phyloP scores from a whole-genome alignment of 2,113 vertebrate genomes.

The Antigone vipio region DNA sequence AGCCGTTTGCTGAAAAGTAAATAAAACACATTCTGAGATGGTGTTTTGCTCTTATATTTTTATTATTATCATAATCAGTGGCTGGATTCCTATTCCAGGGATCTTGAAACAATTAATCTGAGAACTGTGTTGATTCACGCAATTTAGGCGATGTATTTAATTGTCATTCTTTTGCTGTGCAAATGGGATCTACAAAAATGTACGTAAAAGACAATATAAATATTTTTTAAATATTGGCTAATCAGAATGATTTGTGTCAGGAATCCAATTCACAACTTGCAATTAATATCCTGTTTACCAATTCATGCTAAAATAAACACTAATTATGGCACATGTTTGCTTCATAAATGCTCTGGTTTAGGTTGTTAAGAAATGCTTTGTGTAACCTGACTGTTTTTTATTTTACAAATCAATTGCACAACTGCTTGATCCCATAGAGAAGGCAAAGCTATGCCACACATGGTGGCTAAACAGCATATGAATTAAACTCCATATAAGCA shows the following conservation, averaged over 20 bases:
- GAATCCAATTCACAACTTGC: slow-evolving; percentile 44
- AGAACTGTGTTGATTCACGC: not conserved
- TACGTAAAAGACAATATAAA: not conserved
- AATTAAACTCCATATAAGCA: slow-evolving; percentile 83
- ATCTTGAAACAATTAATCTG: not conserved
- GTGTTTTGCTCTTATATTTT: not conserved
- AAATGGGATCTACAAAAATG: slow-evolving; percentile 12
- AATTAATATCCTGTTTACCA: slow-evolving; percentile 56
- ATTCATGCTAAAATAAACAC: slow-evolving; percentile 62
- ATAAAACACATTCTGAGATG: not conserved
- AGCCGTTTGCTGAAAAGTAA: not conserved
- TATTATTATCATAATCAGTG: not conserved
- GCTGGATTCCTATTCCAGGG: not conserved
- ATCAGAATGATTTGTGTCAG: slow-evolving; percentile 42
- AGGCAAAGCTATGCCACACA: slow-evolving; percentile 72
- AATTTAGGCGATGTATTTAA: not conserved
- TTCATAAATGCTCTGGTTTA: slow-evolving; percentile 56
- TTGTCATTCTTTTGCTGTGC: not conserved
- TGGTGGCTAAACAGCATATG: slow-evolving; percentile 79
- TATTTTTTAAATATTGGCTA: slow-evolving; percentile 4
- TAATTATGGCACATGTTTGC: slow-evolving; percentile 54
- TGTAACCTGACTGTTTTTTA: slow-evolving; percentile 53
- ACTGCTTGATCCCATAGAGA: slow-evolving; percentile 53
- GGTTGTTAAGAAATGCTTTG: slow-evolving; percentile 57
- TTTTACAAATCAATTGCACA: slow-evolving; percentile 69